Evolutionary conservation across 2,113 vertebrate genomes (phyloP).

Genomic region (Saccopteryx bilineata): DNA sequence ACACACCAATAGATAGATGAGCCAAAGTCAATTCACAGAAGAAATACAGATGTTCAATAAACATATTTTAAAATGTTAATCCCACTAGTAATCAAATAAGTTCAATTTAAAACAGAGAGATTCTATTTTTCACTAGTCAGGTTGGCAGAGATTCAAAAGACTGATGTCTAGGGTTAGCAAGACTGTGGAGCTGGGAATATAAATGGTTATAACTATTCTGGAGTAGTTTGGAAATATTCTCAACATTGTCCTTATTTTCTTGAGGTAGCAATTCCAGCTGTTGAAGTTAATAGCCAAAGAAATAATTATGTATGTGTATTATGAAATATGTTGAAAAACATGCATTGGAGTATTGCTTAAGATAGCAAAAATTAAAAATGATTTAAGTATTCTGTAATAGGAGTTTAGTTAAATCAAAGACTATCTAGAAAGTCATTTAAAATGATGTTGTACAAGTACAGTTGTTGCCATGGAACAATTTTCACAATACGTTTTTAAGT

Average conservation of each 20-base stretch:
- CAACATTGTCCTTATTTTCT: background rate
- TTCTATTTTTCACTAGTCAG: constrained; percentile 30
- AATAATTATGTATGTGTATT: constrained; percentile 32
- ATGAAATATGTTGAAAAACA: background rate
- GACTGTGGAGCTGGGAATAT: background rate
- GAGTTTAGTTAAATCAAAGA: background rate
- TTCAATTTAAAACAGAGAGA: constrained; percentile 16
- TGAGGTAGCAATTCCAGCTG: constrained; percentile 3
- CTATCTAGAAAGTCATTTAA: background rate
- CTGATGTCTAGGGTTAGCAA: background rate
- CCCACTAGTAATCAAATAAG: background rate
- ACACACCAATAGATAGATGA: background rate
- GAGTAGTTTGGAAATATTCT: background rate
- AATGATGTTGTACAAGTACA: background rate
- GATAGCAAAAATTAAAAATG: constrained; percentile 28
- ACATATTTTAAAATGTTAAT: constrained; percentile 49
- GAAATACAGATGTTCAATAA: background rate
- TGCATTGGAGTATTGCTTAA: background rate
- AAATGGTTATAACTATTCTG: background rate
- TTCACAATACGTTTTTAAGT: background rate
- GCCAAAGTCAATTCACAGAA: background rate
- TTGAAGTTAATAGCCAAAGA: constrained; percentile 44
- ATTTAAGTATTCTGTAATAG: background rate
- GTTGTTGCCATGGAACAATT: background rate
- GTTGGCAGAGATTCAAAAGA: constrained; percentile 34